A percentile compares a stretch with the other conserved stretches of the same genome.
phyloP scores from a whole-genome alignment of 1,140 invertebrate genomes.

The Drosophila setifemur region DNA sequence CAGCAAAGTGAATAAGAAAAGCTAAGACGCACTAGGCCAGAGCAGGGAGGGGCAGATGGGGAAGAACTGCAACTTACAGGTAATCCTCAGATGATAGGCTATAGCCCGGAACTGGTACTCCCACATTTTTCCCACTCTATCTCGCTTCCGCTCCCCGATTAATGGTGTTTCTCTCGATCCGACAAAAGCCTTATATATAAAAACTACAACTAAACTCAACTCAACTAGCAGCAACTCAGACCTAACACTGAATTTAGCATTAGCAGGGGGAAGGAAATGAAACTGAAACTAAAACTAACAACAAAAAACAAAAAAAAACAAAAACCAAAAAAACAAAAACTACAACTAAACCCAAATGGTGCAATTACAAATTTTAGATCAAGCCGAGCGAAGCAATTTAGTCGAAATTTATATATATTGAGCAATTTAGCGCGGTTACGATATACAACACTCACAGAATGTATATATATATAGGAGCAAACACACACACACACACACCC shows the following conservation, averaged over 20 bases:
- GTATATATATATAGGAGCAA: constrained; percentile 8
- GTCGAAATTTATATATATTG: constrained; percentile 59
- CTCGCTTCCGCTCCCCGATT: constrained; percentile 14
- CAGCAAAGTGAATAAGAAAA: constrained; percentile 22
- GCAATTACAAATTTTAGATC: constrained; percentile 73
- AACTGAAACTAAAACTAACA: constrained; percentile 29
- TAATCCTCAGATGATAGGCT: constrained; percentile 14
- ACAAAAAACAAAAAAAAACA: constrained; percentile 29
- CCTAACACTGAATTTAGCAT: constrained; percentile 12
- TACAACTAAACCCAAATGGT: constrained; percentile 40
- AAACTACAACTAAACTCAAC: constrained; percentile 47
- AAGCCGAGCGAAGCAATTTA: constrained; percentile 41
- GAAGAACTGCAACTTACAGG: not conserved
- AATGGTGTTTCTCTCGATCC: constrained; percentile 17
- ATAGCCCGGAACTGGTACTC: too few relatives aligned
- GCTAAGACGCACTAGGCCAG: constrained; percentile 24
- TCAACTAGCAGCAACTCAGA: constrained; percentile 39
- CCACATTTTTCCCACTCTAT: not conserved
- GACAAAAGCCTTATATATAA: constrained; percentile 73
- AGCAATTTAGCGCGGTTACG: constrained; percentile 22
- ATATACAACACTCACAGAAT: constrained; percentile 19
- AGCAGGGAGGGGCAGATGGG: constrained; percentile 1
- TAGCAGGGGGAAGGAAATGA: constrained; percentile 9
- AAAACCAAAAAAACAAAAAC: constrained; percentile 14
- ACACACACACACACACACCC: constrained; percentile 18